A percentile compares a stretch with the other conserved stretches of the same genome.
These are phyloP conservation scores for Leptothorax acervorum DNA, from an alignment of 2,888 invertebrate species.

Conservation along the genomic window DNA sequence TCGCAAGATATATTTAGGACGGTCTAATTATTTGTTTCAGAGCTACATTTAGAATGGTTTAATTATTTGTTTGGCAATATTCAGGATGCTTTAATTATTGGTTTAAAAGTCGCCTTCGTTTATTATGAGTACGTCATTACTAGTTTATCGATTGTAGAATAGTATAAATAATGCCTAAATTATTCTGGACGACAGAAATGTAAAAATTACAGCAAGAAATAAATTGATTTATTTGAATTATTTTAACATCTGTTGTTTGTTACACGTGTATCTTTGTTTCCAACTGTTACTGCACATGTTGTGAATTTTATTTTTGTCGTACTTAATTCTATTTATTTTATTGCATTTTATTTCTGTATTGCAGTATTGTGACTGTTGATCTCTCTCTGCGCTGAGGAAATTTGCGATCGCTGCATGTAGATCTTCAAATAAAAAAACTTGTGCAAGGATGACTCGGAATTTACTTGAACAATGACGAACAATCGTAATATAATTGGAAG, in stretches of 20 bases:
- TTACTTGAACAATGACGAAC: conserved; percentile 10
- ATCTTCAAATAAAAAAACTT: conserved; percentile 23
- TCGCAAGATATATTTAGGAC: background rate
- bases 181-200: background rate
- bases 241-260: background rate
- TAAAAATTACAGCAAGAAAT: conserved; percentile 21
- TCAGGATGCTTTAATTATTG: conserved; percentile 15
- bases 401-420: conserved; percentile 19
- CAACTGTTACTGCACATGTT: background rate
- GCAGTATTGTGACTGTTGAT: conserved; percentile 36
- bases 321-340: background rate
- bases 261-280: background rate
- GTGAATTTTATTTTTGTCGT: background rate
- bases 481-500: conserved; percentile 25
- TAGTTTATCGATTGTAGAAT: background rate
- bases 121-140: background rate
- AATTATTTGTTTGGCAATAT: background rate
- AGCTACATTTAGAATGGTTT: background rate
- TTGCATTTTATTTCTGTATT: conserved; percentile 37
- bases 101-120: background rate
- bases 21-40: background rate
- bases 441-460: conserved; percentile 52
- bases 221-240: conserved; percentile 3
- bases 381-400: conserved; percentile 29
- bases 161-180: background rate